phyloP scores from a whole-genome alignment of 2,113 vertebrate genomes.

The Oreotrochilus melanogaster region DNA sequence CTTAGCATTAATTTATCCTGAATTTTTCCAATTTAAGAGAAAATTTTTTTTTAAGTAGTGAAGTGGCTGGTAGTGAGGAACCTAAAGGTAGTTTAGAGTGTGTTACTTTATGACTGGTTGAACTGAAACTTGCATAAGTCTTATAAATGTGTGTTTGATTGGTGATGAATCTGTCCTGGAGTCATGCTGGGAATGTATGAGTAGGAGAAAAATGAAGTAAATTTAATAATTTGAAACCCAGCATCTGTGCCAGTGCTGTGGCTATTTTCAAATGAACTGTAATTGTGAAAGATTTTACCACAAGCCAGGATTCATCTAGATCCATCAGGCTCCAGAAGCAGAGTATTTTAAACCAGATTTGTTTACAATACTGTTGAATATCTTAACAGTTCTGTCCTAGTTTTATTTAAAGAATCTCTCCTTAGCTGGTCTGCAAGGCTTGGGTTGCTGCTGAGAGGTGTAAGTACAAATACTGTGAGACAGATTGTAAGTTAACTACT shows the following conservation, averaged over 20 bases:
- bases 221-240: not conserved
- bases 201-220: not conserved
- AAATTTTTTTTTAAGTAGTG: not conserved
- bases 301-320: not conserved
- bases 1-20: not conserved
- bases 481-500: not conserved
- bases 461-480: not conserved
- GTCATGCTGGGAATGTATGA: not conserved
- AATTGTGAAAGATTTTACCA: not conserved
- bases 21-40: not conserved
- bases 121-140: not conserved
- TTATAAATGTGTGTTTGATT: not conserved
- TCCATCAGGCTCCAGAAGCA: not conserved
- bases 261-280: not conserved
- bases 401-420: not conserved
- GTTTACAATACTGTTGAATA: not conserved
- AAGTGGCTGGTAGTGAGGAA: not conserved
- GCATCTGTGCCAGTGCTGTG: not conserved
- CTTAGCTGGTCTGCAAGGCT: not conserved
- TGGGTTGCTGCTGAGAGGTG: not conserved
- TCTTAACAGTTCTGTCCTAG: not conserved
- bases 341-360: not conserved
- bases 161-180: not conserved
- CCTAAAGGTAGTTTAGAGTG: not conserved
- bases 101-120: not conserved